Base-by-base conservation (phyloP, 2,888 invertebrate genomes). In the Drosophila nr. fundita region DNA sequence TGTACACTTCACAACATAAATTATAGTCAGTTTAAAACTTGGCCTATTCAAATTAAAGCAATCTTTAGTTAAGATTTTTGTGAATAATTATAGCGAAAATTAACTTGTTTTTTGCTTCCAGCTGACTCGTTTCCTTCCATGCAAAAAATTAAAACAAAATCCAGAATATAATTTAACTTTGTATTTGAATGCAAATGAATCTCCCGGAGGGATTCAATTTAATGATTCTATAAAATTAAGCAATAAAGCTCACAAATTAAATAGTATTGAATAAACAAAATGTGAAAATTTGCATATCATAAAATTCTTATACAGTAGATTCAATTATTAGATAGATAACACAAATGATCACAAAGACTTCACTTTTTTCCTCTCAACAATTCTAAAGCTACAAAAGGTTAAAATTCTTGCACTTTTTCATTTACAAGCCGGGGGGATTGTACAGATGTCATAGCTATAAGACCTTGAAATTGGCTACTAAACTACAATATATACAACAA, bases 401-500 rank as follows among this genome's bases (percentile, higher is more conserved):
- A 11, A 38, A 29, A 38, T 24, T 15, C 13, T 6, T 42, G 40
- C 32, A 40, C 32, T 60, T 65, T 59, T 63, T 15, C 21, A 57
- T 42, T 48, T 29, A 27, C 36, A 45, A 30, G 29, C 18, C 4
- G 27, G 27, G 21, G n/a, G 59, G 59, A 30, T 53, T 72, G 59
- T 58, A 53, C 38, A 34, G 34, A 61, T 76, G 63, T 68, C 78
- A 61, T 49, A 54, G 78, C 15, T 13, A 38, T 10, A 34, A 62
- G 74, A 52, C 82, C 80, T 82, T 82, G 82, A 75, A 57, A 27
- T 42, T 34, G 42, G 40, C 53, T 61, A 62, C 58, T 50, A 64
- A 24, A 55, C 57, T 53, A 57, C 27, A 67, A 36, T 84, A 85
- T 89, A 84, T 87, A 87, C 79, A 32, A 4, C 7, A 10, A 32